Conservation (phyloP, 2,888 invertebrate species). For the Sialis fuliginosa region DNA sequence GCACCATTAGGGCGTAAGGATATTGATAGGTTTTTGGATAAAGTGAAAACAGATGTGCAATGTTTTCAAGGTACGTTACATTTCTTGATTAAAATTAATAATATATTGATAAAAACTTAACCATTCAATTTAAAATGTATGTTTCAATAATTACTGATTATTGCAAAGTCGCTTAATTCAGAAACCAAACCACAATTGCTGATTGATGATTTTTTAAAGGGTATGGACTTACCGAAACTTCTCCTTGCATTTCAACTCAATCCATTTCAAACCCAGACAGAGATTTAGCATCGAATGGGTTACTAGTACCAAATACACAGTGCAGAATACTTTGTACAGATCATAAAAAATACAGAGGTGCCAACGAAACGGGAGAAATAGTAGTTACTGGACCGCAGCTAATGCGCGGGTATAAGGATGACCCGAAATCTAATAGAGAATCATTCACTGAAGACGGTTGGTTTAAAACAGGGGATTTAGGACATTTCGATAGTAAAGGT, state of each 20-base stretch:
- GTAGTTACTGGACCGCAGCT: slow-evolving; percentile 62
- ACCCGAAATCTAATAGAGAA: slow-evolving; percentile 51
- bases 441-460: slow-evolving; percentile 51
- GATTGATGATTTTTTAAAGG: slow-evolving; percentile 21
- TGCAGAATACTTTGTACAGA: slow-evolving; percentile 18
- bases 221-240: slow-evolving; percentile 58
- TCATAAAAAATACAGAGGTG: slow-evolving; percentile 26
- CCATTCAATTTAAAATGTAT: no score
- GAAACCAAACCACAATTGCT: no score
- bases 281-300: slow-evolving; percentile 39
- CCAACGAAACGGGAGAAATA: slow-evolving; percentile 20
- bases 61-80: slow-evolving; percentile 17
- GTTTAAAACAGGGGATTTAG: slow-evolving; percentile 50
- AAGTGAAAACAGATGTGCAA: slow-evolving; percentile 18
- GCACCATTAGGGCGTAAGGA: slow-evolving; percentile 46
- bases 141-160: no score
- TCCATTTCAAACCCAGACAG: slow-evolving; percentile 17
- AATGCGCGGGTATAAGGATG: slow-evolving; percentile 64
- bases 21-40: slow-evolving; percentile 31
- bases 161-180: no score
- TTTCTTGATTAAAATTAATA: no score
- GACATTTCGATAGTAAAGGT: slow-evolving; percentile 40
- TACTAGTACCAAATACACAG: slow-evolving; percentile 26
- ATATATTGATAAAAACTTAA: no score
- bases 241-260: slow-evolving; percentile 30